A percentile compares a stretch with the other conserved stretches of the same genome.
Conservation (phyloP, 1,140 invertebrate species). For the Drosophila orosa region DNA sequence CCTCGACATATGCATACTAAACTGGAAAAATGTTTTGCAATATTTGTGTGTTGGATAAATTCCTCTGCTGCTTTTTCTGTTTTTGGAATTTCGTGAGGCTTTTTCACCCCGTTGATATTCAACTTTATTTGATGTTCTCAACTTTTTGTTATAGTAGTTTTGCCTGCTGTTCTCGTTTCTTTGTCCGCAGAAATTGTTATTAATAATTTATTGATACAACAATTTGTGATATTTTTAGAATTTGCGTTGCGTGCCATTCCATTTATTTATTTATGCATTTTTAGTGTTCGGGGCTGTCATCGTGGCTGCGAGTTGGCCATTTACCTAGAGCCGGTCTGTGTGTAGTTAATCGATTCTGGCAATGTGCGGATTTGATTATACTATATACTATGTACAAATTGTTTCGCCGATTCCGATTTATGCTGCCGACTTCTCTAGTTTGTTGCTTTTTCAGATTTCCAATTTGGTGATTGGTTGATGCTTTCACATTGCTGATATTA, state of each 20-base stretch:
- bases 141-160: constrained; percentile 34
- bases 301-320: constrained; percentile 4
- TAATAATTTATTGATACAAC: constrained; percentile 71
- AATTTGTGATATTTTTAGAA: constrained; percentile 67
- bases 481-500: constrained; percentile 64
- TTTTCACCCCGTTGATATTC: constrained; percentile 7
- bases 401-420: constrained; percentile 63
- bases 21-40: constrained; percentile 61
- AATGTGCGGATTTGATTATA: constrained; percentile 43
- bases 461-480: constrained; percentile 18
- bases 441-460: constrained; percentile 27
- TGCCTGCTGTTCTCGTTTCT: constrained; percentile 6
- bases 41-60: constrained; percentile 37
- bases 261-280: constrained; percentile 67
- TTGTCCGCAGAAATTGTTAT: constrained; percentile 58
- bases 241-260: constrained; percentile 51
- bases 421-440: constrained; percentile 46
- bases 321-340: constrained; percentile 12
- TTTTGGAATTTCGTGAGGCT: constrained; percentile 14
- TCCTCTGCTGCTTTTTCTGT: constrained; percentile 9
- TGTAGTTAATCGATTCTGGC: constrained; percentile 37
- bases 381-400: constrained; percentile 65
- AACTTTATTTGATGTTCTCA: constrained; percentile 57
- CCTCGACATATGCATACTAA: constrained; percentile 56
- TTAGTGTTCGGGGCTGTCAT: constrained; percentile 34